Evolutionary conservation across 2,113 vertebrate species (phyloP), one percentile per base, ranked within the genome.

Genomic region (Microtus montanus): DNA sequence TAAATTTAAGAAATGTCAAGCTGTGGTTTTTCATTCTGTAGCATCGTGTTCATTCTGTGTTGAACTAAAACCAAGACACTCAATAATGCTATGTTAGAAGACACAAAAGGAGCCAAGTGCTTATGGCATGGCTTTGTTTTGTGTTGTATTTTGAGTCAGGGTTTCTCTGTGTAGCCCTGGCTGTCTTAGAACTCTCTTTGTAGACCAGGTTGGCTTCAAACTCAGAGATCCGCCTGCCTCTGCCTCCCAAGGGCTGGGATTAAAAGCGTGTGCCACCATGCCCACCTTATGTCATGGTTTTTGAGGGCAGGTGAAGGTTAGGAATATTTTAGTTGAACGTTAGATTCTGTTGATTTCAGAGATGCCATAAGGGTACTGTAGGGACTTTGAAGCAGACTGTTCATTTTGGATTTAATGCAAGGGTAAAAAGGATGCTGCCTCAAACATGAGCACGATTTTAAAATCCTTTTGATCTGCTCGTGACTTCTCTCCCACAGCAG

Each of bases 1-100:
- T 97, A 97, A 97, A 97, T 87, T 68, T 94, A 95, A 94, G 52
- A 97, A 91, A 94, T 94, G 85, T 47, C 64, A 83, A 91, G 44
- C 35, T 5, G 94, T 66, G 49, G 68, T 93, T 94, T 97, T 97
- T 89, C 52, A 54, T 95, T 96, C 38, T 96, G 0, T 87, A 78
- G 6, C 91, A 33, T 79, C 54, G 96, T 66, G 13, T 68, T 88
- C 68, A 75, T 38, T 89, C 68, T 84, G 1, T 66, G 33, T 28
- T 90, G 63, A 84, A 73, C 38, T 61, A 83, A 86, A 96, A 63
- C 70, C 83, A 68, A 44, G 44, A 4, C 44, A 5, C 44, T 44
- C 44, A 7, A 19, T 91, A 7, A 19, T 91, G 20, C 20, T 73
- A 0, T n/a, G 15, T 49, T 28, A 66, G 77, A 88, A 80, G 52